These are phyloP conservation scores for Lordiphosa andalusiaca DNA, from an alignment of 2,888 invertebrate species.

Conservation along the genomic window DNA sequence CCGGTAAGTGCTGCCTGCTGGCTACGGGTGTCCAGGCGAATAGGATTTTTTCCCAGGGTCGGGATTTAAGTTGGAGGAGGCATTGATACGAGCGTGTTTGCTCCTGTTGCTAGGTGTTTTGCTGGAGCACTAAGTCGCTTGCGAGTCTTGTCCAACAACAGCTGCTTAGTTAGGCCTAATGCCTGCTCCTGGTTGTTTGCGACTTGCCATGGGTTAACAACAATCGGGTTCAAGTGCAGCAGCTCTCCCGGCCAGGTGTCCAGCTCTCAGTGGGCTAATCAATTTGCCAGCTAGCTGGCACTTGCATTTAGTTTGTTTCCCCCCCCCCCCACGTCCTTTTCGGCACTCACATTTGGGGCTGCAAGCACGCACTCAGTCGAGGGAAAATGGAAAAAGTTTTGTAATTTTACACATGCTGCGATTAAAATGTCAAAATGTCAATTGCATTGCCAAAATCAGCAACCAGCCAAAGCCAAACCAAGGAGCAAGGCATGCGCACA, in stretches of 20 bases:
- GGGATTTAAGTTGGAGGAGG: conserved; percentile 46
- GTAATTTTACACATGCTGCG: conserved; percentile 46
- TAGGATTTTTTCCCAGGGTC: conserved; percentile 13
- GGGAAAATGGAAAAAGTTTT: conserved; percentile 43
- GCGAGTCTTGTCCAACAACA: conserved; percentile 44
- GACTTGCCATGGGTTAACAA: conserved; percentile 67
- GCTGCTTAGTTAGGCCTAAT: conserved; percentile 53
- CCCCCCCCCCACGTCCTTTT: not conserved
- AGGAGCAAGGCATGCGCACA: conserved; percentile 1
- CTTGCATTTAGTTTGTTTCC: conserved; percentile 1
- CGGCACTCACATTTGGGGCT: conserved; percentile 12
- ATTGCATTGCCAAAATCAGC: conserved; percentile 20
- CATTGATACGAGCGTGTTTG: conserved; percentile 26
- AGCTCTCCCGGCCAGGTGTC: conserved; percentile 32
- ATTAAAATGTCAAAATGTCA: conserved; percentile 48
- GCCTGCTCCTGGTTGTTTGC: conserved; percentile 64
- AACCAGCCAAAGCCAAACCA: conserved; percentile 1
- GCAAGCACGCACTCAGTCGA: conserved; percentile 18
- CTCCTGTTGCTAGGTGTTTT: too few species aligned
- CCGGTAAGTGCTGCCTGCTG: conserved; percentile 23
- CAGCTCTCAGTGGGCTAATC: conserved; percentile 53
- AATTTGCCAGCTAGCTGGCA: conserved; percentile 39
- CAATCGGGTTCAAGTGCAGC: conserved; percentile 14
- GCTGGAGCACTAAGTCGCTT: conserved; percentile 46
- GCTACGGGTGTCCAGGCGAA: not conserved